A percentile compares a stretch with the other conserved stretches of the same genome.
These are phyloP conservation scores for Ophion ventricosus DNA, from an alignment of 2,888 invertebrate species.

Conservation along the genomic window DNA sequence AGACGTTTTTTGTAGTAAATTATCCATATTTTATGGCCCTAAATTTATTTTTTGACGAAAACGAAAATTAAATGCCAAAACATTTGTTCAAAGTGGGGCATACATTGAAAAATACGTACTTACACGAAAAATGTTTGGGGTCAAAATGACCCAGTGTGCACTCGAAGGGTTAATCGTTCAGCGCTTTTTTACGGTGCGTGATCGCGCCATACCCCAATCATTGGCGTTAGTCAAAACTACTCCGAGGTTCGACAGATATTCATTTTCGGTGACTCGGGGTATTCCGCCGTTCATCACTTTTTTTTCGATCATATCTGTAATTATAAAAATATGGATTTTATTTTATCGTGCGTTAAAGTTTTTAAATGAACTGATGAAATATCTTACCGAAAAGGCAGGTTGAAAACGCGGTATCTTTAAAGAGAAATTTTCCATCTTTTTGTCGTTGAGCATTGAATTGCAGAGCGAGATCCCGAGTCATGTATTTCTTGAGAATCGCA, in stretches of 20 bases:
- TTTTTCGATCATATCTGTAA: conserved; percentile 39
- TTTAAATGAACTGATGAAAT: conserved; percentile 11
- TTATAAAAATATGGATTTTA: conserved; percentile 3
- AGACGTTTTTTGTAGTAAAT: too few relatives aligned
- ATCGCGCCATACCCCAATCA: conserved; percentile 31
- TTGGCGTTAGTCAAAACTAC: conserved; percentile 35
- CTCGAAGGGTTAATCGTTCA: too few relatives aligned
- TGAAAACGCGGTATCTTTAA: conserved; percentile 40
- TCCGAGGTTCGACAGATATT: conserved; percentile 24
- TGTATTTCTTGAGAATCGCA: conserved; percentile 6
- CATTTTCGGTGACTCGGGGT: conserved; percentile 20
- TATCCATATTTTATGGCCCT: too few relatives aligned
- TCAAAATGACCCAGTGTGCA: too few relatives aligned
- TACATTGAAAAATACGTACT: too few relatives aligned
- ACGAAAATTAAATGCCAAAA: too few relatives aligned
- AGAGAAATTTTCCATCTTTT: conserved; percentile 19
- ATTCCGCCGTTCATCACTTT: conserved; percentile 26
- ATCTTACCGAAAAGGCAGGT: conserved; percentile 25
- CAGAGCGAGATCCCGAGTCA: conserved; percentile 26
- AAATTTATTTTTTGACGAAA: too few relatives aligned
- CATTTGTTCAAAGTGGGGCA: too few relatives aligned
- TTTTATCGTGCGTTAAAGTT: conserved; percentile 6
- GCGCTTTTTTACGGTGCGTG: conserved; percentile 6
- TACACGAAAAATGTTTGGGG: too few relatives aligned
- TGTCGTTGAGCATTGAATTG: conserved; percentile 39